These are phyloP conservation scores for Thera britannica DNA, from an alignment of 2,888 invertebrate species.

Conservation along the genomic window DNA sequence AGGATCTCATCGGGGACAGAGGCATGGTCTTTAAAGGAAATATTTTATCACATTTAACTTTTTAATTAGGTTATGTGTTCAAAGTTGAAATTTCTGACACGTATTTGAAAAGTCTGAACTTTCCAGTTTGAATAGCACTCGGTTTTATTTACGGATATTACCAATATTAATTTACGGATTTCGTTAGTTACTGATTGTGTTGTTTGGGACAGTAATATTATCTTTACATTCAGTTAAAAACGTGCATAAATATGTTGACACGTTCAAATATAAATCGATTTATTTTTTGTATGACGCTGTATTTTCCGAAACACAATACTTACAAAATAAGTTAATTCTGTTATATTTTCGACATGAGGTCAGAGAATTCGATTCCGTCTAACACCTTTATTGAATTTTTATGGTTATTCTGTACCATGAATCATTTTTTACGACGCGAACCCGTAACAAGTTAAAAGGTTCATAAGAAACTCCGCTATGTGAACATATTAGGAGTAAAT, in stretches of 20 bases:
- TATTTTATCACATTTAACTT: constrained; percentile 52
- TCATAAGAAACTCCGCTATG: constrained; percentile 39
- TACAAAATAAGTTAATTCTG: constrained; percentile 25
- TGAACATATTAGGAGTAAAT: constrained; percentile 25
- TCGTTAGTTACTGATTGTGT: neutral
- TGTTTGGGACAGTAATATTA: neutral
- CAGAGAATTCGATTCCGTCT: constrained; percentile 52
- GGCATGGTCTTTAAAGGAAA: constrained; percentile 35
- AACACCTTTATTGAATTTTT: constrained; percentile 63
- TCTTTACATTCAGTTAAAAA: neutral
- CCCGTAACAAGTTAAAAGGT: constrained; percentile 49
- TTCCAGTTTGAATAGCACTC: constrained; percentile 47
- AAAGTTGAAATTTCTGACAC: constrained; percentile 49
- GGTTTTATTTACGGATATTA: constrained; percentile 22
- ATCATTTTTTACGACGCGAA: constrained; percentile 62
- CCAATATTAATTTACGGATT: constrained; percentile 10
- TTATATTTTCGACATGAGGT: constrained; percentile 40
- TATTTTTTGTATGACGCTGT: neutral
- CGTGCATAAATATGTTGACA: too few species aligned
- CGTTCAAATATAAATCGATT: too few species aligned
- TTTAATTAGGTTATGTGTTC: constrained; percentile 54
- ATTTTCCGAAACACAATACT: constrained; percentile 2
- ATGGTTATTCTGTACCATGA: constrained; percentile 62
- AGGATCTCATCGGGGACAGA: constrained; percentile 28
- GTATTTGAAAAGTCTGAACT: constrained; percentile 53